Evolutionary conservation across 2,888 invertebrate genomes (phyloP).

Genomic region (Alviniconcha strummeri): DNA sequence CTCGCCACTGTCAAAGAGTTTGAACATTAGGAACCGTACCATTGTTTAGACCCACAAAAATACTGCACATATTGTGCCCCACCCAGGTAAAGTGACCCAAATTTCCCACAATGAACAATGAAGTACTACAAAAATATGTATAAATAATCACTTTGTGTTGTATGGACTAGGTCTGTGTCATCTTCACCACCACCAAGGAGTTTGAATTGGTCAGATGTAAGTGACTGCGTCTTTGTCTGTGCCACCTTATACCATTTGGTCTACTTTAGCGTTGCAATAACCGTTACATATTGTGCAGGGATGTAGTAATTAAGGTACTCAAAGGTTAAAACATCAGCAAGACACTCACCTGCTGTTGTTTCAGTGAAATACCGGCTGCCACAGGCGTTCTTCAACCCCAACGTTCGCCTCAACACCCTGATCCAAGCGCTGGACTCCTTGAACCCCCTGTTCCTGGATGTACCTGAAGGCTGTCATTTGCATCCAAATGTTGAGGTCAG

Average conservation of each 20-base stretch:
- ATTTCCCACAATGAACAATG: no score
- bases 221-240: no score
- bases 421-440: conserved; percentile 69
- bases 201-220: no score
- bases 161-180: neutral
- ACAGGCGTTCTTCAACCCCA: conserved; percentile 68
- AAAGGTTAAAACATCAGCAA: no score
- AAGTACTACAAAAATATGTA: no score
- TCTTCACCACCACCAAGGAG: neutral
- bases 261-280: no score
- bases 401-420: conserved; percentile 64
- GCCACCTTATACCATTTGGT: no score
- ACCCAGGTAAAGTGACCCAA: no score
- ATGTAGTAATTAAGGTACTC: no score
- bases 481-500: conserved; percentile 70
- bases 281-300: no score
- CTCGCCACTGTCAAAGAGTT: conserved; percentile 72
- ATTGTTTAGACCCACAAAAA: no score
- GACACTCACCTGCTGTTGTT: neutral
- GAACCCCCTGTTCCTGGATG: conserved; percentile 65
- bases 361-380: conserved; percentile 72
- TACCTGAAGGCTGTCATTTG: conserved; percentile 72
- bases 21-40: conserved; percentile 52
- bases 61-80: no score
- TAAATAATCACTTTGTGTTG: neutral